phyloP scores from a whole-genome alignment of 1,140 invertebrate genomes.

The Acromyrmex echinatior region DNA sequence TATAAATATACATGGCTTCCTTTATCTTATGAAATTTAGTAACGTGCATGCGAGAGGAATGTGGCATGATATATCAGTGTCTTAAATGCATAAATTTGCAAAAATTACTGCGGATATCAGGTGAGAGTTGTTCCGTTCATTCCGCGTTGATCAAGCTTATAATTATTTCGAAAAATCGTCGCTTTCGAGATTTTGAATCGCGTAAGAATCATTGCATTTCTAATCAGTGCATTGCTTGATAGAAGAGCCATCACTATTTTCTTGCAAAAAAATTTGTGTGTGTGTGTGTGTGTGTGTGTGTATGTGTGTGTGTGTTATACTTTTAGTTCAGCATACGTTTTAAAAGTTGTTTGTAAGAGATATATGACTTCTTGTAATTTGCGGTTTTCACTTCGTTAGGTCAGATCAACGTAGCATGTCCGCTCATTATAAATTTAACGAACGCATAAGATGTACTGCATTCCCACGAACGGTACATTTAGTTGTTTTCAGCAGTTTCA shows the following conservation, averaged over 20 bases:
- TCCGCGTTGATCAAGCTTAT: not conserved
- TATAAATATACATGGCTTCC: not conserved
- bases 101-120: not conserved
- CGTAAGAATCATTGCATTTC: not conserved
- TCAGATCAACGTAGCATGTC: conserved; percentile 38
- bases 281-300: not conserved
- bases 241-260: not conserved
- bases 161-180: conserved; percentile 30
- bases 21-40: conserved; percentile 46
- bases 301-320: not conserved
- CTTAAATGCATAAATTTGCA: conserved; percentile 5
- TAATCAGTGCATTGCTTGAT: not conserved
- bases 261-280: not conserved
- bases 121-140: conserved; percentile 30
- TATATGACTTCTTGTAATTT: not conserved
- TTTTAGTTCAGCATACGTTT: not conserved
- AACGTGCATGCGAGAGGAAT: not conserved
- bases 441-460: conserved; percentile 22
- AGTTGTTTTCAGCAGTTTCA: conserved; percentile 33
- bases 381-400: conserved; percentile 37
- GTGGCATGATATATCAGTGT: not conserved
- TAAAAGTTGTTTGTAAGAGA: not conserved
- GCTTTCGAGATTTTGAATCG: not conserved
- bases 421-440: conserved; percentile 52
- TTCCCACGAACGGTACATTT: conserved; percentile 52